Evolutionary conservation across 2,888 invertebrate species (phyloP).

Genomic region (Siphlonurus alternatus): DNA sequence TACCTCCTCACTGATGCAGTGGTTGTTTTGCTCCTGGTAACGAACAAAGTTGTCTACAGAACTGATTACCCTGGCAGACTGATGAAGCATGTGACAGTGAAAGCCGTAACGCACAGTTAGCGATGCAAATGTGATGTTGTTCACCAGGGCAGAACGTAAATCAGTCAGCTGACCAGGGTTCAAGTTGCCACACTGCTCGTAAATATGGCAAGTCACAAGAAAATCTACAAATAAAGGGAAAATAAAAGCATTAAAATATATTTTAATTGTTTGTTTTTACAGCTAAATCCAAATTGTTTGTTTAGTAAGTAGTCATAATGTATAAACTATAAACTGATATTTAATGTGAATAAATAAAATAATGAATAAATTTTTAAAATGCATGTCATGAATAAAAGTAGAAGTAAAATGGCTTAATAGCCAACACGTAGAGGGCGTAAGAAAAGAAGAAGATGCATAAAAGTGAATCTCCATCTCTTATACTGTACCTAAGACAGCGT

Average conservation of each 20-base stretch:
- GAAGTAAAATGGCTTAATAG: too few species aligned
- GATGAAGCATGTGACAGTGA: slow-evolving; percentile 50
- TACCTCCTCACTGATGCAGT: slow-evolving; percentile 48
- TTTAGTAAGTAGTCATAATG: too few species aligned
- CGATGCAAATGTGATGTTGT: slow-evolving; percentile 88
- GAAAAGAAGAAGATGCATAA: too few species aligned
- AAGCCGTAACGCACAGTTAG: slow-evolving; percentile 71
- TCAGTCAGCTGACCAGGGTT: slow-evolving; percentile 83
- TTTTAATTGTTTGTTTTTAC: too few species aligned
- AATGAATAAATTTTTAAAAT: too few species aligned
- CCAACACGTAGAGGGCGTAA: too few species aligned
- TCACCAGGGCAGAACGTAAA: slow-evolving; percentile 84
- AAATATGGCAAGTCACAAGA: slow-evolving; percentile 73
- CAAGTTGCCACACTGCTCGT: slow-evolving; percentile 48
- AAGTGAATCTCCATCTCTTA: too few species aligned
- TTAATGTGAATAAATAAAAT: too few species aligned
- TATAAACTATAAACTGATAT: too few species aligned
- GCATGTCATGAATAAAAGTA: too few species aligned
- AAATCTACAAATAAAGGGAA: slow-evolving; percentile 43
- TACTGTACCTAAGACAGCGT: slow-evolving; percentile 53
- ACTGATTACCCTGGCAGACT: slow-evolving; percentile 33
- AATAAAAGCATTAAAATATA: too few species aligned
- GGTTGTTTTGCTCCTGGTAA: slow-evolving; percentile 40
- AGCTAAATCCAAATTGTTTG: too few species aligned
- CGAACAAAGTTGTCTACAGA: slow-evolving; percentile 42